phyloP scores from a whole-genome alignment of 2,797 vertebrate genomes.

The Netta rufina region DNA sequence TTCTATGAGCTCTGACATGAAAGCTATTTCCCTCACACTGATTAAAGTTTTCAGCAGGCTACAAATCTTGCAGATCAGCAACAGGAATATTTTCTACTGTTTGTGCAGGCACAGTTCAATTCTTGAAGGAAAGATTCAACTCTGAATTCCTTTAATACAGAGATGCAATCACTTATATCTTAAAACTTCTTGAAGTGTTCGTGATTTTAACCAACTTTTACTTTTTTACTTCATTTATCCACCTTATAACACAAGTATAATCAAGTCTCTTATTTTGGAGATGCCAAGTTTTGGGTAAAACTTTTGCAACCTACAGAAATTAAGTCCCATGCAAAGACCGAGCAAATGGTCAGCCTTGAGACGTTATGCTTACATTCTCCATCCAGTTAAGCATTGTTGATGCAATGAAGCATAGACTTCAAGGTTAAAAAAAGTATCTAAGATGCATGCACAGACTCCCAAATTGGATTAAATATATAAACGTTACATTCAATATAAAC shows the following conservation, averaged over 20 bases:
- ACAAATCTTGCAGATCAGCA: background rate
- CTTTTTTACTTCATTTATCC: background rate
- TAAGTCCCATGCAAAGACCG: background rate
- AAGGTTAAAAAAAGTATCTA: background rate
- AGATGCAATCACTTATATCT: background rate
- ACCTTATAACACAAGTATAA: background rate
- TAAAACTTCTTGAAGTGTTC: background rate
- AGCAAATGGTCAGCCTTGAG: background rate
- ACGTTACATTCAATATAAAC: background rate
- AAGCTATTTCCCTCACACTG: background rate
- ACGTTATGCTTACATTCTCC: background rate
- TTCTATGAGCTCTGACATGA: background rate
- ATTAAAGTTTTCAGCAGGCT: background rate
- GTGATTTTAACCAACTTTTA: background rate
- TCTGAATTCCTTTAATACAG: background rate
- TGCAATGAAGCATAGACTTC: background rate
- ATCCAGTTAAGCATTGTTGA: background rate
- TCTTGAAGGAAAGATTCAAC: background rate
- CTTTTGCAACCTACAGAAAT: background rate
- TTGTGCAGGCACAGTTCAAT: background rate
- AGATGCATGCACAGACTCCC: background rate
- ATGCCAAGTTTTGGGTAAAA: background rate
- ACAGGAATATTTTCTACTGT: background rate
- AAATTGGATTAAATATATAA: background rate
- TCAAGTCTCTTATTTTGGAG: background rate